Base-by-base conservation (phyloP, 2,888 invertebrate species). In the Frankliniella intonsa region DNA sequence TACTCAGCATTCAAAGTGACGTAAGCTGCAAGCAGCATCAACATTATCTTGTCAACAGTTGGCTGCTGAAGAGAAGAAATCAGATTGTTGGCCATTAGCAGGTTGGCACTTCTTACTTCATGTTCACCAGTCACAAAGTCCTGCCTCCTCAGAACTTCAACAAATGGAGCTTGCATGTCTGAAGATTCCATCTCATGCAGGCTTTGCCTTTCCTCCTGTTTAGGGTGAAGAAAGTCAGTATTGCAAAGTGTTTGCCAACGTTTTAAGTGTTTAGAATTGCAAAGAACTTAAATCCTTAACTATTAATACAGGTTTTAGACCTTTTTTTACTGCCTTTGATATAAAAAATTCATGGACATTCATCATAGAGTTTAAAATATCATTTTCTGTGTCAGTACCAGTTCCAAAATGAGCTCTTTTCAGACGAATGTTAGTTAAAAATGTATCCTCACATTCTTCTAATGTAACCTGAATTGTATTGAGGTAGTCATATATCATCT, bases 401-500 rank as follows among this genome's bases (percentile, higher is more conserved):
- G 22, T 69, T 3, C n/a, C n/a, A n/a, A 65, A 65, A n/a, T 65
- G n/a, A n/a, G 7, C 19, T 65, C 65, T 19, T 65, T 9, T 9
- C 17, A 65, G 65, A 17, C 3, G 2, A 2, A 65, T 9, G n/a
- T 65, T 65, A 1, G 14, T 8, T 3, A 2, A n/a, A 9, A 65
- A 65, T 9, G 8, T 65, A 1, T 65, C 12, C 8, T 65, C 65
- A 65, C 17, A 17, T n/a, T 65, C 65, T 8, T 65, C 65, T n/a
- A 65, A 1, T 3, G 9, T 65, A 69, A 69, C 22, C 11, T 22
- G 3, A 22, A 69, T 69, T 8, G 22, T 22, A 3, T n/a, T 22
- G 69, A 69, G 69, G 22, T 69, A 69, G 10, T 69, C 69, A n/a
- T 69, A 69, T n/a, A 69, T 22, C 69, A 69, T 69, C 69, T 69